These are phyloP conservation scores for Agrotis puta DNA, from an alignment of 2,888 invertebrate genomes.

Conservation along the genomic window DNA sequence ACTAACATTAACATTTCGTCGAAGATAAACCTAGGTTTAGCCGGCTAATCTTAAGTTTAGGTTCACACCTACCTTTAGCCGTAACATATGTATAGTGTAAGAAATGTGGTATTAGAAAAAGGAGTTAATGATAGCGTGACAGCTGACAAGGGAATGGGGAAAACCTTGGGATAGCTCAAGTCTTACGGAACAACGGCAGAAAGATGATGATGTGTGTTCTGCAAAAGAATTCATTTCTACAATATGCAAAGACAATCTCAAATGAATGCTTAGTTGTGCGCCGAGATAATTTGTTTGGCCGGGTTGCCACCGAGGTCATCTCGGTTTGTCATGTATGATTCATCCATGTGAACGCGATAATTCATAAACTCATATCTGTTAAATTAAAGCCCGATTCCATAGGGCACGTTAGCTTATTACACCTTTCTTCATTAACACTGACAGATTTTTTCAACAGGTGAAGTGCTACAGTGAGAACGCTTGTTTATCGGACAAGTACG, in stretches of 20 bases:
- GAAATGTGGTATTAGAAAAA: neutral
- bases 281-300: slow-evolving; percentile 75
- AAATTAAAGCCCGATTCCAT: slow-evolving; percentile 37
- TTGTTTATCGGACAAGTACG: slow-evolving; percentile 49
- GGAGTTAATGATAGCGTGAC: slow-evolving; percentile 1
- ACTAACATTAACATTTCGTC: too few species aligned
- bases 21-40: too few species aligned
- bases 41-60: too few species aligned
- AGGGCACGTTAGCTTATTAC: slow-evolving; percentile 1
- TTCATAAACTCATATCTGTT: slow-evolving; percentile 51
- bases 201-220: neutral
- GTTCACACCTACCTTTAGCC: too few species aligned
- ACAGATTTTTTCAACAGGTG: slow-evolving; percentile 58
- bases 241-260: slow-evolving; percentile 32
- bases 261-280: slow-evolving; percentile 49
- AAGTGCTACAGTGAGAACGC: slow-evolving; percentile 52
- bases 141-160: neutral
- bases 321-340: slow-evolving; percentile 79
- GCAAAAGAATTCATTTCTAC: slow-evolving; percentile 17
- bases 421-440: slow-evolving; percentile 54
- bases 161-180: too few species aligned
- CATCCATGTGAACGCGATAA: slow-evolving; percentile 71
- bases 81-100: too few species aligned
- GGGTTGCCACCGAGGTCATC: slow-evolving; percentile 74
- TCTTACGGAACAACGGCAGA: neutral